phyloP scores from a whole-genome alignment of 2,113 vertebrate species.

The Alexandromys fortis region DNA sequence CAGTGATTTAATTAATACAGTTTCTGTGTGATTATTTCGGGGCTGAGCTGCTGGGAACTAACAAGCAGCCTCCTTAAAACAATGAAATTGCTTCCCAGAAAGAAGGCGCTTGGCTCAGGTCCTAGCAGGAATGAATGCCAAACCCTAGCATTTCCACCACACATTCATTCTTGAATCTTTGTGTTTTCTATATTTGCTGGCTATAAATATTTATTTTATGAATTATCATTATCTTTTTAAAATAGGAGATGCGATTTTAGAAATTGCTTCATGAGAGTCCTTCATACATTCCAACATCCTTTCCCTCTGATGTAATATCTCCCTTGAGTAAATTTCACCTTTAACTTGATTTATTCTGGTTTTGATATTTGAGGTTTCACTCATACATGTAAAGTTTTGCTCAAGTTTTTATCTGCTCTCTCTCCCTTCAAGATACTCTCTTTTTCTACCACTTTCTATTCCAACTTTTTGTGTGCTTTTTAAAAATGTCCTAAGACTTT shows the following conservation, averaged over 20 bases:
- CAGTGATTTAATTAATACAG: too few relatives aligned
- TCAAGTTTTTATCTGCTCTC: neutral
- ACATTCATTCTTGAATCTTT: neutral
- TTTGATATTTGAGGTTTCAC: neutral
- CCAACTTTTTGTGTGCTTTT: neutral
- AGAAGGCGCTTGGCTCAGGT: neutral
- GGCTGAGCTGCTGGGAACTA: too few relatives aligned
- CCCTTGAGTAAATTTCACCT: neutral
- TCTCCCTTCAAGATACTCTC: neutral
- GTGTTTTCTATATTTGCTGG: neutral
- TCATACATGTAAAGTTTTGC: neutral
- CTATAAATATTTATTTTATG: neutral
- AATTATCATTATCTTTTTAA: neutral
- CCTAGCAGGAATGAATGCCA: neutral
- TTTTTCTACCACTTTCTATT: neutral
- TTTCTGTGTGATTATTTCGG: too few relatives aligned
- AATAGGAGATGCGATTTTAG: neutral
- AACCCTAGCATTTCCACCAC: neutral
- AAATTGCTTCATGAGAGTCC: neutral
- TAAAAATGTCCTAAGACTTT: neutral
- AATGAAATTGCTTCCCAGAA: conserved; percentile 46
- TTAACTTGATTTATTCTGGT: conserved; percentile 9
- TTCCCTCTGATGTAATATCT: neutral
- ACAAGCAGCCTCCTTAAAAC: too few relatives aligned
- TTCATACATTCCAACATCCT: neutral